A percentile compares a stretch with the other conserved stretches of the same genome.
Conservation (phyloP, 2,888 invertebrate genomes). For the Tipula vernalis region DNA sequence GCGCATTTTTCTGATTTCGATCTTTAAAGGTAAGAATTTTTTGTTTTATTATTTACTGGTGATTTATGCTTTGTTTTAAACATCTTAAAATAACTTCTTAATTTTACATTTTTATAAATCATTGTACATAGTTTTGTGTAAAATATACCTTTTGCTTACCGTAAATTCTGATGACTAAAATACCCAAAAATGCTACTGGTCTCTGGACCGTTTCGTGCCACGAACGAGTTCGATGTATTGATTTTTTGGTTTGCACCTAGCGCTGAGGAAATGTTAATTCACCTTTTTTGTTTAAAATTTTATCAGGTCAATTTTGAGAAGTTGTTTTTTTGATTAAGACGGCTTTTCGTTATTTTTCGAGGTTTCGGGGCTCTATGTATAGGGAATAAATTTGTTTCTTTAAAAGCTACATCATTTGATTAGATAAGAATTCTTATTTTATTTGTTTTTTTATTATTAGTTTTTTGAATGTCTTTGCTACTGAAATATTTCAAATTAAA, state of each 20-base stretch:
- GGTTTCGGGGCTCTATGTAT: background rate
- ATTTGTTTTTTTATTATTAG: background rate
- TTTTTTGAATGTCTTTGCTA: background rate
- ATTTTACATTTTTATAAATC: background rate
- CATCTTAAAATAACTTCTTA: background rate
- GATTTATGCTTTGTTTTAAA: background rate
- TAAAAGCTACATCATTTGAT: background rate
- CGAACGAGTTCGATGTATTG: background rate
- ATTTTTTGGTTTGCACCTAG: background rate
- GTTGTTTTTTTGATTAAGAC: background rate
- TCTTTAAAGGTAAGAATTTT: background rate
- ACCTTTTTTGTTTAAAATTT: background rate
- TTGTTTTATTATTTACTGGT: background rate
- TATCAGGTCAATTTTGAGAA: background rate
- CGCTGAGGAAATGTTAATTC: background rate
- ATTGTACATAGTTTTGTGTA: background rate
- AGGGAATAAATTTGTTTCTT: background rate
- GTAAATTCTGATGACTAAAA: background rate
- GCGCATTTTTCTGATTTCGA: background rate
- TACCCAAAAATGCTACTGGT: background rate
- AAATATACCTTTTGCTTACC: background rate
- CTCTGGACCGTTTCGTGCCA: background rate
- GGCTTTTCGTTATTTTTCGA: background rate
- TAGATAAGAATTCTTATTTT: background rate
- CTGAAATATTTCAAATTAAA: background rate